Conservation (phyloP, 2,113 vertebrate species). For the Peromyscus californicus region DNA sequence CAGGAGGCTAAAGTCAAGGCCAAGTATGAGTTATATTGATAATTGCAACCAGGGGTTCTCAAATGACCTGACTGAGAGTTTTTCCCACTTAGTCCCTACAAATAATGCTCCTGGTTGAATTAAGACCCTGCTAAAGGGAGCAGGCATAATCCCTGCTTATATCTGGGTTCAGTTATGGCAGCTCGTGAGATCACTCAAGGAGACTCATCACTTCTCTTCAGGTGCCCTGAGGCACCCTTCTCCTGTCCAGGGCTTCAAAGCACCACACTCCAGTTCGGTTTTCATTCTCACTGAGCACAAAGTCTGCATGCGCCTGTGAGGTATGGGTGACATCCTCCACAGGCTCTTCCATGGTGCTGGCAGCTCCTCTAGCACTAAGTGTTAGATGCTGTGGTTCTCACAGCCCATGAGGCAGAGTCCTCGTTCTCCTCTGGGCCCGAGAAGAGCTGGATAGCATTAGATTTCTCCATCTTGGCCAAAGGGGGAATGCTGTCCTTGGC, state of each 20-base stretch:
- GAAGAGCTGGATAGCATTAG: neutral
- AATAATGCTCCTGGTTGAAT: neutral
- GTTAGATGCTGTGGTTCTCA: neutral
- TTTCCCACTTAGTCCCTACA: neutral
- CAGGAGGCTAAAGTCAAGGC: neutral
- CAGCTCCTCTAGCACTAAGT: too few species aligned
- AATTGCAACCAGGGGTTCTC: neutral
- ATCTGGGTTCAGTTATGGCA: neutral
- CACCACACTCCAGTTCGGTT: rapidly evolving
- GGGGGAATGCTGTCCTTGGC: neutral
- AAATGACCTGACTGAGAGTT: neutral
- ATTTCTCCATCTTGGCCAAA: neutral
- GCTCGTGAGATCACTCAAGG: neutral
- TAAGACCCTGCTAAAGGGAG: neutral
- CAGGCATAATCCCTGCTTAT: neutral
- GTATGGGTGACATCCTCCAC: neutral
- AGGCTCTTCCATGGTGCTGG: neutral
- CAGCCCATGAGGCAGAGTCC: too few species aligned
- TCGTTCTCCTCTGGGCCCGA: neutral
- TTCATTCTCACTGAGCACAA: too few species aligned
- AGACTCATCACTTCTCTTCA: neutral
- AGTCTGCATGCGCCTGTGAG: neutral
- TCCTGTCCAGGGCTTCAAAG: neutral
- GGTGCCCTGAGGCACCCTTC: too few species aligned
- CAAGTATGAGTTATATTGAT: neutral